A percentile compares a stretch with the other conserved stretches of the same genome.
These are phyloP conservation scores for Neotragus pygmaeus DNA, from an alignment of 2,113 vertebrate species.

Conservation along the genomic window DNA sequence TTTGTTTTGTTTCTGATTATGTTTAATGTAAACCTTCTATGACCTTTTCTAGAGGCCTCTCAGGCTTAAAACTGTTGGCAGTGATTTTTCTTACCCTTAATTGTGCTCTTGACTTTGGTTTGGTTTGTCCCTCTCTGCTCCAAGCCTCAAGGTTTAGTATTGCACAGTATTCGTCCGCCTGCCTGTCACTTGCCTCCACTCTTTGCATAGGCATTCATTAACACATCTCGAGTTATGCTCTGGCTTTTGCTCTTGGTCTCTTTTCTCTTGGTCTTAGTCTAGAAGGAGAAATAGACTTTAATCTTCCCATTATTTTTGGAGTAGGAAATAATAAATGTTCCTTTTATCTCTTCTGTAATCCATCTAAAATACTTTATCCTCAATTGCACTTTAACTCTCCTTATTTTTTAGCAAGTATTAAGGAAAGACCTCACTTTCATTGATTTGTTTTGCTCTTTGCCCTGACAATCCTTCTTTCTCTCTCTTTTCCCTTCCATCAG, in stretches of 20 bases:
- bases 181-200: background rate
- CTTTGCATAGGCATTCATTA: background rate
- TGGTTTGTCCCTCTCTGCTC: background rate
- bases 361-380: background rate
- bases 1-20: conserved; percentile 34
- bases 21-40: background rate
- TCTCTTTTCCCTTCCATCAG: background rate
- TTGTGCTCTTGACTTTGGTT: conserved; percentile 20
- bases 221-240: background rate
- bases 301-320: background rate
- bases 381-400: background rate
- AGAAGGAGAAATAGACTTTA: background rate
- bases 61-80: background rate
- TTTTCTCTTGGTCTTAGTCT: background rate
- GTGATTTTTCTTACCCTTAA: conserved; percentile 10
- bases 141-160: background rate
- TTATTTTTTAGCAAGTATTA: background rate
- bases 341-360: background rate
- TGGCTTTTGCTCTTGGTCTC: background rate
- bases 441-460: background rate
- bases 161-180: background rate
- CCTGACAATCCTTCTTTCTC: background rate
- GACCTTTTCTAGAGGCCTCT: background rate
- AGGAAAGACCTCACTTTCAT: background rate
- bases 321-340: background rate